Conservation (phyloP, 2,888 invertebrate species). For the Deilephila porcellus region DNA sequence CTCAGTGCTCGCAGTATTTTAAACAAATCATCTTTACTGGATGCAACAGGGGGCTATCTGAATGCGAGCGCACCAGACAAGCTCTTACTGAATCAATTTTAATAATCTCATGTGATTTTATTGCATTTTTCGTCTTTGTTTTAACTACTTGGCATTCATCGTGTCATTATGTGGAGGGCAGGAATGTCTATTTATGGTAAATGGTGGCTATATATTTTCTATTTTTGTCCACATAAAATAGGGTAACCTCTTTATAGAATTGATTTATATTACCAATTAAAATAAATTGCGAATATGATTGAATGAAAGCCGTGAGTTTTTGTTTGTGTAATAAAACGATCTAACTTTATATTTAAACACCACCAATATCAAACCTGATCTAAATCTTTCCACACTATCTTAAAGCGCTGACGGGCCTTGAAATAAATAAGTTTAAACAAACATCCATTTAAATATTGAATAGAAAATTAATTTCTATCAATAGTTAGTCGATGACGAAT, state of each 20-base stretch:
- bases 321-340: background rate
- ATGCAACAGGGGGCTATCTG: slow-evolving; percentile 45
- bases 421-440: slow-evolving; percentile 28
- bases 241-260: background rate
- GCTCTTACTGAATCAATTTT: slow-evolving; percentile 62
- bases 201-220: background rate
- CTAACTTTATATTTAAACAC: background rate
- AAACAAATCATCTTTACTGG: slow-evolving; percentile 83
- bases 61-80: slow-evolving; percentile 40
- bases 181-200: slow-evolving; percentile 23
- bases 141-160: slow-evolving; percentile 16
- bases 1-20: slow-evolving; percentile 75
- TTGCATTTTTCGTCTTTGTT: slow-evolving; percentile 24
- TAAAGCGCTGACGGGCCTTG: background rate
- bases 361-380: background rate
- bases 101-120: slow-evolving; percentile 52
- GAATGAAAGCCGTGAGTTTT: background rate
- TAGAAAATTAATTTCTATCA: slow-evolving; percentile 61
- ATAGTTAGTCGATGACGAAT: slow-evolving; percentile 67
- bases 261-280: no score
- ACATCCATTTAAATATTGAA: slow-evolving; percentile 48
- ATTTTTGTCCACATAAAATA: background rate
- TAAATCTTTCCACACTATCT: background rate
- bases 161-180: slow-evolving; percentile 23
- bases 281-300: no score